Evolutionary conservation across 2,888 invertebrate genomes (phyloP).

Genomic region (Stegana nigrithorax): DNA sequence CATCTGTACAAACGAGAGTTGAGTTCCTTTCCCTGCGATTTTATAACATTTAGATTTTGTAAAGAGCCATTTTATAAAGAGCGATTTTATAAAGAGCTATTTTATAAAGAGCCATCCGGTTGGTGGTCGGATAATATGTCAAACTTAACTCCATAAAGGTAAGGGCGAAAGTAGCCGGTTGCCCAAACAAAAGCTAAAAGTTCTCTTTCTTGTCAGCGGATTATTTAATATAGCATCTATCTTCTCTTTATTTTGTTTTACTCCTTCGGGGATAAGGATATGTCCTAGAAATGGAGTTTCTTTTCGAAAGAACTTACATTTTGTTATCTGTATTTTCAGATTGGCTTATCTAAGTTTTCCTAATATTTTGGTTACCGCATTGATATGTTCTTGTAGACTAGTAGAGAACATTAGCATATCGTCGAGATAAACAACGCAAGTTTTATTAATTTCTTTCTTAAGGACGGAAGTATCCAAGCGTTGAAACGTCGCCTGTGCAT

Average conservation of each 20-base stretch:
- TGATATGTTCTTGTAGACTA: neutral
- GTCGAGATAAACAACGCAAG: neutral
- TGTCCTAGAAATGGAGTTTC: constrained; percentile 35
- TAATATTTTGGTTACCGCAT: constrained; percentile 1
- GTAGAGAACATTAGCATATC: neutral
- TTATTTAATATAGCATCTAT: constrained; percentile 35
- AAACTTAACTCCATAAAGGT: no score
- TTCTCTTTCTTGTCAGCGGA: no score
- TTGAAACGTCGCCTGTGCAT: neutral
- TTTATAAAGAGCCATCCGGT: no score
- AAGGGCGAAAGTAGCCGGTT: no score
- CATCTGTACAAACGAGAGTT: no score
- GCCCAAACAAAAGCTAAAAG: no score
- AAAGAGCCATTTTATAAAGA: no score
- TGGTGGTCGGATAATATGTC: no score
- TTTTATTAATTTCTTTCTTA: neutral
- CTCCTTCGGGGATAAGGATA: constrained; percentile 39
- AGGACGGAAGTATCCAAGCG: neutral
- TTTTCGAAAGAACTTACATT: constrained; percentile 42
- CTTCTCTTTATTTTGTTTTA: constrained; percentile 44
- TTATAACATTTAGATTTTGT: no score
- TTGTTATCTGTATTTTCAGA: constrained; percentile 24
- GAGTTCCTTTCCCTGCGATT: no score
- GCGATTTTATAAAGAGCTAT: no score
- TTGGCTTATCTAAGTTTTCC: constrained; percentile 11